Percentiles rank a stretch among this genome's conserved stretches.
These are phyloP conservation scores for Nymphalis c-album DNA, from an alignment of 2,888 invertebrate genomes.

Conservation along the genomic window DNA sequence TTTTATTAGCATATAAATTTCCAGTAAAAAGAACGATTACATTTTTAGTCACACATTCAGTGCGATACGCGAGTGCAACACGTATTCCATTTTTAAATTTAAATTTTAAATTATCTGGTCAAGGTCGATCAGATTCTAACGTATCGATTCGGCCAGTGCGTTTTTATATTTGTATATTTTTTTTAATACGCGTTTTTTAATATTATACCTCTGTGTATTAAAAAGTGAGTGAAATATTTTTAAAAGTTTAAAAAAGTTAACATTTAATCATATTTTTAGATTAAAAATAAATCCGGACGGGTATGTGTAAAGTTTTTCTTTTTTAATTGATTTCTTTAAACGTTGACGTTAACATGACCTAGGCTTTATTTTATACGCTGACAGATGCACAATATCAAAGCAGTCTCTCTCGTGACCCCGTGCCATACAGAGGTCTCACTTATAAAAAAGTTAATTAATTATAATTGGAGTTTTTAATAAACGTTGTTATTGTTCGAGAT, in stretches of 20 bases:
- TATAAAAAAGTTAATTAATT: conserved; percentile 16
- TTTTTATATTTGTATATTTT: background rate
- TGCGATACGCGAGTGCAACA: conserved; percentile 38
- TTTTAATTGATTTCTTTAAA: conserved; percentile 1
- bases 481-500: conserved; percentile 5
- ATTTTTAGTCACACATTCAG: conserved; percentile 26
- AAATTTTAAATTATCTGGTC: conserved; percentile 16
- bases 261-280: background rate
- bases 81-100: conserved; percentile 35
- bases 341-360: conserved; percentile 16
- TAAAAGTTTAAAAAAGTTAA: background rate
- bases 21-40: background rate
- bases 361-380: conserved; percentile 25
- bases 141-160: conserved; percentile 11
- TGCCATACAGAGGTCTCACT: conserved; percentile 32
- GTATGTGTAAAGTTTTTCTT: background rate
- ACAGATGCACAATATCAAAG: conserved; percentile 20
- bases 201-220: too few species aligned
- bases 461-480: conserved; percentile 9
- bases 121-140: conserved; percentile 22
- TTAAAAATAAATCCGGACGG: background rate
- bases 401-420: conserved; percentile 37
- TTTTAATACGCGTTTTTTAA: background rate
- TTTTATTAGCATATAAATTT: background rate
- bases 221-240: too few species aligned